Percentiles rank a stretch among this genome's conserved stretches.
These are phyloP conservation scores for Babyrousa celebensis DNA, from an alignment of 2,797 vertebrate genomes.

Conservation along the genomic window DNA sequence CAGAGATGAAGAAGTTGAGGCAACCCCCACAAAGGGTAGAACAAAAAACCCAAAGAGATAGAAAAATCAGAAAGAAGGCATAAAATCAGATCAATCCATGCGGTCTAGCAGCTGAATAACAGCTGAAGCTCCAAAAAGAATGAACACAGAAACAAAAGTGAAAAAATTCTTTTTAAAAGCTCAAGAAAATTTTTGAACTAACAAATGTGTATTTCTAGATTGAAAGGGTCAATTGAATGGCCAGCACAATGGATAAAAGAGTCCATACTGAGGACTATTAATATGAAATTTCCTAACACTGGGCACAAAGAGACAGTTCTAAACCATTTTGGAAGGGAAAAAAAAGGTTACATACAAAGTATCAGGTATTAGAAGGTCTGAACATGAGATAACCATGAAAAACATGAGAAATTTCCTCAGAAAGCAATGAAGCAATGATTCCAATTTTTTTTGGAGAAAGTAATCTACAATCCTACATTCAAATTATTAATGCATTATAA, in stretches of 20 bases:
- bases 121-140: background rate
- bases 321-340: slow-evolving; percentile 12
- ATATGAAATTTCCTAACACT: background rate
- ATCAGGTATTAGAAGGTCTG: background rate
- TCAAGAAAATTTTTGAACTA: slow-evolving; percentile 40
- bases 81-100: slow-evolving; percentile 10
- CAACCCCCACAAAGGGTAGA: background rate
- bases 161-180: background rate
- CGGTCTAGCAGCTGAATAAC: background rate
- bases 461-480: background rate
- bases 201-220: background rate
- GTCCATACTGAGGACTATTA: background rate
- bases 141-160: background rate
- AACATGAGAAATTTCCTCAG: background rate
- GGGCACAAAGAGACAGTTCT: background rate
- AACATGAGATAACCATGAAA: background rate
- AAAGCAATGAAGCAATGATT: slow-evolving; percentile 29
- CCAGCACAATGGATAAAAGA: background rate
- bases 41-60: background rate
- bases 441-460: slow-evolving; percentile 34
- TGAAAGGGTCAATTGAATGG: background rate
- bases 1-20: background rate
- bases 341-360: background rate
- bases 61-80: background rate
- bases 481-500: slow-evolving; percentile 40